Evolutionary conservation across 64 coral and sea anemone species (phyloP).

Genomic region (Porites australiensis): DNA sequence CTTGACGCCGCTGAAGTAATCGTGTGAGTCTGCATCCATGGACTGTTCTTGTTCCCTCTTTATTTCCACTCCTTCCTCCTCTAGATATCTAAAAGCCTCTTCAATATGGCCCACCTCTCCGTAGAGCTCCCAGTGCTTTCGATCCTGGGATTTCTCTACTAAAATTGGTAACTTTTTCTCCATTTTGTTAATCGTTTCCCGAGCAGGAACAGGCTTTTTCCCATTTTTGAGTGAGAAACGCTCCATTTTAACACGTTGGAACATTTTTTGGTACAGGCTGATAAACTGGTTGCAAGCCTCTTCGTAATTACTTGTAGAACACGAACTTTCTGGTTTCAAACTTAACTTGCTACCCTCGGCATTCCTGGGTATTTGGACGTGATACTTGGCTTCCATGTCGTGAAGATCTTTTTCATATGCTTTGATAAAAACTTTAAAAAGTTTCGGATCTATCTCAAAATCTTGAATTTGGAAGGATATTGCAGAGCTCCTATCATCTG

Average conservation of each 20-base stretch:
- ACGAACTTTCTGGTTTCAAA: neutral
- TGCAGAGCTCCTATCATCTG: neutral
- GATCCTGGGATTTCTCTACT: constrained; percentile 5
- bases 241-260: neutral
- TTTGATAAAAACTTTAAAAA: constrained; percentile 17
- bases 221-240: constrained; percentile 31
- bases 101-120: neutral
- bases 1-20: too few species aligned
- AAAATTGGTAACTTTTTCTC: neutral
- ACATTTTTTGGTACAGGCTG: constrained; percentile 22
- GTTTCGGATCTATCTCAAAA: constrained; percentile 22
- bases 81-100: neutral
- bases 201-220: neutral
- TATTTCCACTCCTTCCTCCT: neutral
- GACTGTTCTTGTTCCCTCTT: neutral
- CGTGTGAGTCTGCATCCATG: too few species aligned
- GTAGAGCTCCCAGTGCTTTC: constrained; percentile 53
- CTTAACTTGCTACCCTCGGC: neutral
- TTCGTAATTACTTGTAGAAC: neutral
- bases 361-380: neutral
- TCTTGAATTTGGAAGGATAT: neutral
- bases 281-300: neutral
- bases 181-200: neutral
- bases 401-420: constrained; percentile 22
- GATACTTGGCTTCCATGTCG: neutral